Evolutionary conservation across 2,797 vertebrate species (phyloP), one percentile per base, ranked within the genome.

Genomic region (Telmatherina bonti): DNA sequence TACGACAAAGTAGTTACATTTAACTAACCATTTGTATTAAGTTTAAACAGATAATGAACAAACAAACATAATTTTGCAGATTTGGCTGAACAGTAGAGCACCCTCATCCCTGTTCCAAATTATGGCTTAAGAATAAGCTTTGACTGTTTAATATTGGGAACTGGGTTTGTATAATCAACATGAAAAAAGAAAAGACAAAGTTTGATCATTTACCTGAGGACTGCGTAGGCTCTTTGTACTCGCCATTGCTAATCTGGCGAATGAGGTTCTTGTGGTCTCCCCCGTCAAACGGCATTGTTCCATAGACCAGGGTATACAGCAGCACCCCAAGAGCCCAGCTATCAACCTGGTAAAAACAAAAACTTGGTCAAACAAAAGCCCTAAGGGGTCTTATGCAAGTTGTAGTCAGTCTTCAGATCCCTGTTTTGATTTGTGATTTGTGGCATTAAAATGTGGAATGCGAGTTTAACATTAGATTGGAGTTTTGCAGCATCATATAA

Each of bases 301-400:
- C 98, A 27, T 99, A 99, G 82, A 99, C 96, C 73, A 99, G 93
- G 53, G 98, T 98, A 86, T 99, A 99, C 88, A 99, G 96, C 90
- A 99, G 93, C 74, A 99, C 98, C 35, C 98, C 98, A n/a, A 99
- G 94, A 74, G 98, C 98, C 98, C 98, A 99, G 94, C 97, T 99
- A 93, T 99, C 98, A 89, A 99, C 98, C 98, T 99, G 85, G 10
- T 43, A 45, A 59, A 56, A 73, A 43, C 22, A 62, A 68, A 67
- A n/a, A 29, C 20, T 7, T 2, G 57, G 54, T 81, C 26, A 75
- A 11, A 45, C 66, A 30, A 15, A 1, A 33, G 8, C 33, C 33
- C 9, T 12, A 24, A 76, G 54, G 35, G 33, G 57, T 45, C 47
- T 76, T 70, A 38, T 55, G 61, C 24, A 58, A 82, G n/a, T 9